Base-by-base conservation (phyloP, 1,140 invertebrate species). In the Drosophila oshimai region DNA sequence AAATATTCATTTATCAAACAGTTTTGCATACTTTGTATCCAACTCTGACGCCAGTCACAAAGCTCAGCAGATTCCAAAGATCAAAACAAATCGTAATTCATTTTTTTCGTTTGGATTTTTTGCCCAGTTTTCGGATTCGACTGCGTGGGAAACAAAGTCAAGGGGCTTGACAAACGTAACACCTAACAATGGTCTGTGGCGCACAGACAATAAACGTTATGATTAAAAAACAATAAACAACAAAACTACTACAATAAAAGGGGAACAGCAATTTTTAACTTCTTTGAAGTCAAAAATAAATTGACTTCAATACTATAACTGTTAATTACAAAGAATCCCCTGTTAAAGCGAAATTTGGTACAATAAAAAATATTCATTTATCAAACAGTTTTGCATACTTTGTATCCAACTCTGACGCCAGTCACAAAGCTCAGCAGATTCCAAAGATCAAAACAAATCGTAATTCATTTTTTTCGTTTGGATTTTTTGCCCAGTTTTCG, bases 191-290 rank as follows among this genome's bases (percentile, higher is more conserved):
- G 71, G 74, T 79, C 64, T 57, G 54, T 9, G 57, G 65, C 47
- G 61, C 62, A 62, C 62, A 61, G 26, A 65, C 74, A 84, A 68
- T 75, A 72, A 84, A 80, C 80, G 62, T 87, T 86, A 87, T 86
- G 57, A 86, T 80, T 87, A 87, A 81, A 86, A 86, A 69, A 79
- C 75, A 87, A 86, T 81, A 76, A 80, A 76, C 72, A 86, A 87
- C 67, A 86, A 86, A 47, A 62, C 42, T 39, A 60, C 42, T 13
- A 28, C 31, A 61, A 54, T 51, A 17, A 54, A 36, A 22, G 26
- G 29, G 50, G 36, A 44, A 47, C n/a, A 46, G 44, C 50, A 17
- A 57, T 57, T 42, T 61, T 61, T 18, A 3, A 41, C 18, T 9
- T n/a, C 28, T 15, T 15, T 53, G n/a, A n/a, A n/a, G n/a, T n/a